Conservation (phyloP, 2,797 vertebrate genomes). For the Poeciliopsis turneri region DNA sequence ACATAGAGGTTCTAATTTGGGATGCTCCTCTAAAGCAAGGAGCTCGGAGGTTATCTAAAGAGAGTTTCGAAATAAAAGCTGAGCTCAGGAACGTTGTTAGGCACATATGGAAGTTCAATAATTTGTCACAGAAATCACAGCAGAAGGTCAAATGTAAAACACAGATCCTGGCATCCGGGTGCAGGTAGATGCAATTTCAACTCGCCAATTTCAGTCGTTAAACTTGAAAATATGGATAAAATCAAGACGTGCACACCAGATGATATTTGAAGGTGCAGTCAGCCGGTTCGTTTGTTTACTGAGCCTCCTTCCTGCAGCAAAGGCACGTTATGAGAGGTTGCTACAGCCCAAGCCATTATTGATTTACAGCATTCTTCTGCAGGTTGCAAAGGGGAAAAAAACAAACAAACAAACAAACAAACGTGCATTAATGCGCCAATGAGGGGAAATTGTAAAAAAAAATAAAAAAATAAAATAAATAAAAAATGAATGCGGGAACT, state of each 20-base stretch:
- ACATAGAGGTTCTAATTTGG: conserved; percentile 62
- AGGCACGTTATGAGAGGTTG: conserved; percentile 10
- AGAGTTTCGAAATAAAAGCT: not conserved
- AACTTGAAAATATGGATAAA: not conserved
- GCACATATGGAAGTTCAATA: not conserved
- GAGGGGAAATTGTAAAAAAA: conserved; percentile 6
- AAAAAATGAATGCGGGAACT: not conserved
- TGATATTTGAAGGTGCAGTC: not conserved
- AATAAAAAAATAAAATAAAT: not conserved
- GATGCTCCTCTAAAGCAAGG: conserved; percentile 24
- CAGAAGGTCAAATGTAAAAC: not conserved
- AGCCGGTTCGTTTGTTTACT: not conserved
- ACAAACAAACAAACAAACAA: not conserved
- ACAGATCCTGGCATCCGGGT: not conserved
- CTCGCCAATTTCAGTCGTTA: not conserved
- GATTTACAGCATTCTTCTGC: conserved; percentile 11
- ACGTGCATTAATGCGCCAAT: conserved; percentile 41
- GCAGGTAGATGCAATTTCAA: not conserved
- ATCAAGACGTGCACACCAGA: not conserved
- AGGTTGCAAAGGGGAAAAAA: not conserved
- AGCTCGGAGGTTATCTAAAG: conserved; percentile 4
- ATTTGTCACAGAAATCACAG: not conserved
- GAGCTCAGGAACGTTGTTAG: not conserved
- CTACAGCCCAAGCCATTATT: conserved; percentile 21
- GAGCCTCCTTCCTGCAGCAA: not conserved